Evolutionary conservation across 1,140 invertebrate species (phyloP), one percentile per base, ranked within the genome.

Genomic region (Brachionus calyciflorus): DNA sequence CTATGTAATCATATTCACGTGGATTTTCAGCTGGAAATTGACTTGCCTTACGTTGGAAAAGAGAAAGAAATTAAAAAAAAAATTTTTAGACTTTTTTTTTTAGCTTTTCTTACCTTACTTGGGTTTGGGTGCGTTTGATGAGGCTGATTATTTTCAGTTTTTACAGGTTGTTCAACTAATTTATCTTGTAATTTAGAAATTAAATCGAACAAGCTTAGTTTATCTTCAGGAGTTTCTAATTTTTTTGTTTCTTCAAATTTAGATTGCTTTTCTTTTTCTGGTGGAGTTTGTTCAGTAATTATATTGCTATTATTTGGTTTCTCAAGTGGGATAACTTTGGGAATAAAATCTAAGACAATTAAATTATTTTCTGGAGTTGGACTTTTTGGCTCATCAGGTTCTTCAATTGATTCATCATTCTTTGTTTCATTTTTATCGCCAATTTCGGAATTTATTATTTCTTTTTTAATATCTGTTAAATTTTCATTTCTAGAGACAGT

Each of bases 131-230:
- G 40, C 9, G 60, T 65, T 65, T 37, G 17, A 14, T 65, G 40
- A 14, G 60, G 33, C n/a, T 60, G 55, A 9, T 24, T 65, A 12
- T 12, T 46, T 44, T 46, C 5, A 46, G 44, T 46, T 17, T 21
- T 44, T 3, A 44, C 14, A 19, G 69, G 69, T 17, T 37, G 7
- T 9, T 49, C 46, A 3, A 55, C 28, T 10, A 55, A 51, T 51
- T 73, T 49, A 40, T 55, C 69, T 51, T 73, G 69, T 24, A 73
- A 7, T 49, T 73, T 73, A 40, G 51, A 55, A 30, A 73, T 73
- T 7, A 73, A 19, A 73, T 73, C 69, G 19, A 73, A 73, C 12
- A 73, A 26, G 51, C 69, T 73, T 17, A 73, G 24, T 55, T 51
- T 73, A 40, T 49, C 46, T 51, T 73, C 51, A n/a, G 44, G 40